Conservation (phyloP, 2,888 invertebrate genomes). For the Drosophila lutescens region DNA sequence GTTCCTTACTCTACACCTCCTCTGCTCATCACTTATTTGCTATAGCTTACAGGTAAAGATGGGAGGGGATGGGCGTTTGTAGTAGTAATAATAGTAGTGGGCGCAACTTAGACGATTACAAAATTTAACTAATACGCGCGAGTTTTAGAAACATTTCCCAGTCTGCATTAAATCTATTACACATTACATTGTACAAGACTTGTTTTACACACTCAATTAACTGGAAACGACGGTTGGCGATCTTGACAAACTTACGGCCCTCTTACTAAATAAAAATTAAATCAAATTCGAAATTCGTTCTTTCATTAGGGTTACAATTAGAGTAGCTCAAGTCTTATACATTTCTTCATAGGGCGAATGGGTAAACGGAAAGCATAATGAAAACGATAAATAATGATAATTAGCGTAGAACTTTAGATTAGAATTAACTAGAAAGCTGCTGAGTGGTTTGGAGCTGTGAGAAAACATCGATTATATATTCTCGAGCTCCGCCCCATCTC, state of each 20-base stretch:
- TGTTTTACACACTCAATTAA: constrained; percentile 9
- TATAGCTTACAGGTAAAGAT: constrained; percentile 9
- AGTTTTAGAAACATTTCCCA: constrained; percentile 69
- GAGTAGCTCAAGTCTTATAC: constrained; percentile 81
- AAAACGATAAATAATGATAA: constrained; percentile 25
- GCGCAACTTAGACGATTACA: constrained; percentile 70
- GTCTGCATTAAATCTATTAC: constrained; percentile 26
- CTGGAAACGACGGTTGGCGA: not conserved
- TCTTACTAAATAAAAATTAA: constrained; percentile 30
- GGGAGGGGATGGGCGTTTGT: constrained; percentile 43
- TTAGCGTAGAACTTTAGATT: constrained; percentile 23
- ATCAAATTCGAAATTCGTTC: constrained; percentile 36
- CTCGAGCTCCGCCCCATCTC: not conserved
- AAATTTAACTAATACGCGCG: constrained; percentile 74
- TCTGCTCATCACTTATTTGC: not conserved
- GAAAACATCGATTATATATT: not conserved
- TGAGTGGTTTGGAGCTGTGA: not conserved
- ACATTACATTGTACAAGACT: constrained; percentile 24
- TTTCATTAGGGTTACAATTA: constrained; percentile 56
- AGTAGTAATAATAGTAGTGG: constrained; percentile 38
- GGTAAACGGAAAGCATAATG: constrained; percentile 55
- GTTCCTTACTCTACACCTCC: constrained; percentile 9
- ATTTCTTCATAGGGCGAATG: constrained; percentile 83
- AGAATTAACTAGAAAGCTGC: constrained; percentile 36
- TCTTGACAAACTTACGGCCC: constrained; percentile 3